These are phyloP conservation scores for Nezara viridula DNA, from an alignment of 2,888 invertebrate genomes.

Conservation along the genomic window DNA sequence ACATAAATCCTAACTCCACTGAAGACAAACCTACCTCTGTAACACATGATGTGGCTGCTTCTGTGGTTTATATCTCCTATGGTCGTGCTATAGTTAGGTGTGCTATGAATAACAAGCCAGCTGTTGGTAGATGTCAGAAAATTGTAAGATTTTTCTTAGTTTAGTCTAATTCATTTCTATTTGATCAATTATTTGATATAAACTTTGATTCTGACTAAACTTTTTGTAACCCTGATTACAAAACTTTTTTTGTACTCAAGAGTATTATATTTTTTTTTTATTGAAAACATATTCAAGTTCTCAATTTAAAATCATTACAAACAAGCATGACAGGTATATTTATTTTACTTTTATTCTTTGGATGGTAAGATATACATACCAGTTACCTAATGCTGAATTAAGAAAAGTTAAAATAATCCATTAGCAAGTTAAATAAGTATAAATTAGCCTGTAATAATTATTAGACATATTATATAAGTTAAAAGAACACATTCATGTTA, in stretches of 20 bases:
- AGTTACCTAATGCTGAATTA: too few species aligned
- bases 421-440: not conserved
- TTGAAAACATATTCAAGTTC: not conserved
- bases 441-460: not conserved
- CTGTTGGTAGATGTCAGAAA: constrained; percentile 17
- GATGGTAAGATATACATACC: too few species aligned
- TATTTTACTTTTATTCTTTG: too few species aligned
- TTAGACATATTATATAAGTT: not conserved
- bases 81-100: not conserved
- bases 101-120: not conserved
- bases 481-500: too few species aligned
- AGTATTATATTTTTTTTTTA: not conserved
- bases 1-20: constrained; percentile 9
- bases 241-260: not conserved
- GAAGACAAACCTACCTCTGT: constrained; percentile 33
- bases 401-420: too few species aligned
- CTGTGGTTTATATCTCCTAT: constrained; percentile 44
- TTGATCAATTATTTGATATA: not conserved
- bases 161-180: not conserved
- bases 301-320: not conserved
- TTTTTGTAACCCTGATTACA: not conserved
- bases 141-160: not conserved
- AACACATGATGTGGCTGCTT: constrained; percentile 7
- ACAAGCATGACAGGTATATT: too few species aligned
- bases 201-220: not conserved